phyloP scores from a whole-genome alignment of 2,888 invertebrate genomes.

The Drosophila nigricruria region DNA sequence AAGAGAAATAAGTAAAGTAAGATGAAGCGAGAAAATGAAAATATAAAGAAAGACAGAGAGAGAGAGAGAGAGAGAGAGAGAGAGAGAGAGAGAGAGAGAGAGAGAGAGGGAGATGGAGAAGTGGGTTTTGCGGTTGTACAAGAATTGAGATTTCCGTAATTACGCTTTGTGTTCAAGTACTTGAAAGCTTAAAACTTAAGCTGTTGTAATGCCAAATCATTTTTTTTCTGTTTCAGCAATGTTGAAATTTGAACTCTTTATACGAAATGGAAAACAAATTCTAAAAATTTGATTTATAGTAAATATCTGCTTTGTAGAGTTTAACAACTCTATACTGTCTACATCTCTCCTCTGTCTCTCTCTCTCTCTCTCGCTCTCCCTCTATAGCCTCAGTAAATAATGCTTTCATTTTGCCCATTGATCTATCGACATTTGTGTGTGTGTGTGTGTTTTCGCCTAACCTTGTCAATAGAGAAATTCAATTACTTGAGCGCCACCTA shows the following conservation, averaged over 20 bases:
- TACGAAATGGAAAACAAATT: no score
- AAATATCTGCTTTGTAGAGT: no score
- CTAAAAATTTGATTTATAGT: no score
- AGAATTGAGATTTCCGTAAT: conserved; percentile 7
- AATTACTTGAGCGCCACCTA: conserved; percentile 50
- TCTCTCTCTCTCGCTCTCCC: not conserved
- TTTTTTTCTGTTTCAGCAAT: not conserved
- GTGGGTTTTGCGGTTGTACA: not conserved
- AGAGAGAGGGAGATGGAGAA: not conserved
- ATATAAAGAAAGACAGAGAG: not conserved
- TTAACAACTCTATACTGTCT: not conserved
- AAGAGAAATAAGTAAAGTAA: conserved; percentile 10
- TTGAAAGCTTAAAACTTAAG: conserved; percentile 7
- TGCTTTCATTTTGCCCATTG: conserved; percentile 9
- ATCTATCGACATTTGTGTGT: conserved; percentile 15
- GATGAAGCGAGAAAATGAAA: conserved; percentile 6
- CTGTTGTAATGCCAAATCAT: not conserved
- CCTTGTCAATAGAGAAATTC: conserved; percentile 51
- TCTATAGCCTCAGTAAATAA: not conserved
- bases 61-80: not conserved
- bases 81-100: not conserved
- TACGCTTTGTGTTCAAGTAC: not conserved
- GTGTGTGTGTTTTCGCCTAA: no score
- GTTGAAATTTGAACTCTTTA: no score
- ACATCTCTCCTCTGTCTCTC: not conserved